Evolutionary conservation across 2,888 invertebrate species (phyloP), one percentile per base, ranked within the genome.

Genomic region (Patella ulyssiponensis): DNA sequence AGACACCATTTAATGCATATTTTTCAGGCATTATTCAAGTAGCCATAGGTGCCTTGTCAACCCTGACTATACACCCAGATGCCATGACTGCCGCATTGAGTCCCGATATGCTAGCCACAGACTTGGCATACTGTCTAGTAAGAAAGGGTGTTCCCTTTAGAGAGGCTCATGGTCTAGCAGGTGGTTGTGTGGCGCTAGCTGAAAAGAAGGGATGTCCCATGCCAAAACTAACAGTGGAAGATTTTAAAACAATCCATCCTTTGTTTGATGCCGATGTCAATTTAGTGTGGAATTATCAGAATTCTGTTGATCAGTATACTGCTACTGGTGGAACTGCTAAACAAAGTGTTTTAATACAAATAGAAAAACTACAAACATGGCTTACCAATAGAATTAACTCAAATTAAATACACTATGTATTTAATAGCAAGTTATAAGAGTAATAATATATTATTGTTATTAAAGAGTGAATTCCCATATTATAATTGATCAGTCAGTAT

Each of bases 61-160:
- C 95, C 0, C 92, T 96, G 89, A 93, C 93, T 94, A 92, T 95
- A 1, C 93, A 95, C 83, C 85, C 86, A 7, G 84, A 84, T 1
- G 76, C 78, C 12, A 89, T 89, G 88, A 76, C 76, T 27, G 90
- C 90, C 12, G 94, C 94, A 0, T 92, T 96, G 33, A 95, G 95
- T 83, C 92, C 94, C 0, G 95, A 95, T 85, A 96, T 96, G 95
- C 90, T 96, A 83, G 95, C 96, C 5, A 96, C 96, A 0, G 96
- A 96, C 90, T 91, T 96, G 81, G 96, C 96, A 0, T 95, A 96
- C 90, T 95, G 95, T 90, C 92, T 97, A 73, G 96, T 96, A 4
- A 93, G 94, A 14, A 95, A 95, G 90, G 95, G 95, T 44, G 94
- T 93, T 1, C 94, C 96, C 0, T 96, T 96, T 88, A 94, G 96